A percentile compares a stretch with the other conserved stretches of the same genome.
Conservation (phyloP, 2,888 invertebrate genomes). For the Carpatolechia fugitivella region DNA sequence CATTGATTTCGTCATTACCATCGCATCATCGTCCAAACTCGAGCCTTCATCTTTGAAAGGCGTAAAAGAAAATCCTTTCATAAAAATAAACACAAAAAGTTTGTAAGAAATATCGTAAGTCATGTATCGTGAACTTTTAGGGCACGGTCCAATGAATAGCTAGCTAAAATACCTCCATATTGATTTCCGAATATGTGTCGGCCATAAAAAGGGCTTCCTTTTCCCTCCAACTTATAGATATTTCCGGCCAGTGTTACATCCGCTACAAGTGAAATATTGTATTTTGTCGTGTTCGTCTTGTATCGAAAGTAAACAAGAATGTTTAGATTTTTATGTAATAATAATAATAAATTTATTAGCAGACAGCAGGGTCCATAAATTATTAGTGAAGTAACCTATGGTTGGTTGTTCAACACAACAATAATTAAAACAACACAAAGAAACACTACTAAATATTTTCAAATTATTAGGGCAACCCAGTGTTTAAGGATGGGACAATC, state of each 20-base stretch:
- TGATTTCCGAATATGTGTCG: conserved; percentile 24
- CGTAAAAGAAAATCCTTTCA: too few relatives aligned
- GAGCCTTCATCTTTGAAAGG: too few relatives aligned
- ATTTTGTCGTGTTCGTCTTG: conserved; percentile 9
- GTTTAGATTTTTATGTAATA: conserved; percentile 12
- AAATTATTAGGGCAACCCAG: too few relatives aligned
- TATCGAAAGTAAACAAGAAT: not conserved
- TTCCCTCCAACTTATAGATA: conserved; percentile 22
- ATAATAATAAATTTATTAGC: too few relatives aligned
- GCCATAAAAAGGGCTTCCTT: conserved; percentile 23
- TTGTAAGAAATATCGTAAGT: not conserved
- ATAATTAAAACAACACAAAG: not conserved
- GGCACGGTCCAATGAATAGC: conserved; percentile 21
- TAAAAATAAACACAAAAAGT: too few relatives aligned
- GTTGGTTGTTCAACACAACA: not conserved
- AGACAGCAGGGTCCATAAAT: too few relatives aligned
- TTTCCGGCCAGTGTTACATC: conserved; percentile 22
- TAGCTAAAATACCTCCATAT: conserved; percentile 24
- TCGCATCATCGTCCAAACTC: too few relatives aligned
- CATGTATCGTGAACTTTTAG: not conserved
- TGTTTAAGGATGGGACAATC: too few relatives aligned
- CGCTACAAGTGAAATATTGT: conserved; percentile 19
- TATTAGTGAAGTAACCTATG: too few relatives aligned
- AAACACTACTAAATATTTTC: too few relatives aligned
- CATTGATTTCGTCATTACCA: too few relatives aligned